Evolutionary conservation across 2,113 vertebrate genomes (phyloP), one percentile per base, ranked within the genome.

Genomic region (Amphiprion percula): DNA sequence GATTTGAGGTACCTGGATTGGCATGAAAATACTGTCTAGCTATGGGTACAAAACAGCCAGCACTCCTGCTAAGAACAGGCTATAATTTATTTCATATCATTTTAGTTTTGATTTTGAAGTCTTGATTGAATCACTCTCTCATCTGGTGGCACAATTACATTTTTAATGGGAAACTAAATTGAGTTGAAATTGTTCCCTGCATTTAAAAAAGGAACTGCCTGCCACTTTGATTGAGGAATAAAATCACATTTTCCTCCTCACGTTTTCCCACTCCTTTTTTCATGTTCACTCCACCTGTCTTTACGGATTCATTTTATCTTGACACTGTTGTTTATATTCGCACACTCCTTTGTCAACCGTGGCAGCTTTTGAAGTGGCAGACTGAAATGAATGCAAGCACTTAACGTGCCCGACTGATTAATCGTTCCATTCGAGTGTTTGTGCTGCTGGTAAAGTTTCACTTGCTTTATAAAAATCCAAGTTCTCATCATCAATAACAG

Each of bases 121-220:
- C 84, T 72, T 82, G 79, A 88, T 88, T 86, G 80, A 90, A 71
- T 85, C 69, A 49, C 59, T 84, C 66, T 87, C 75, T 84, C 86
- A 76, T 82, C 77, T 59, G 37, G 44, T 66, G 52, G 55, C 10
- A 50, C 76, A 85, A 89, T 92, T 86, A 84, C 37, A 77, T 79
- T 86, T 89, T 87, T 86, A 90, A 88, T 87, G 74, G 67, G 67
- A 83, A 83, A 78, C 58, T 71, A 88, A 88, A 91, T 73, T 74
- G 86, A 87, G 79, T 76, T 49, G 74, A 87, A 87, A 90, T 87
- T 82, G 77, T 89, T 74, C 58, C 77, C 49, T 24, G 24, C 41
- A 53, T 80, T 84, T 61, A 81, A 79, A 81, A 79, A 60, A 46
- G 49, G 1, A 41, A 33, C 11, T 9, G 30, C 23, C 67, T 81